Base-by-base conservation (phyloP, 1,140 invertebrate genomes). In the Calliphora vicina region DNA sequence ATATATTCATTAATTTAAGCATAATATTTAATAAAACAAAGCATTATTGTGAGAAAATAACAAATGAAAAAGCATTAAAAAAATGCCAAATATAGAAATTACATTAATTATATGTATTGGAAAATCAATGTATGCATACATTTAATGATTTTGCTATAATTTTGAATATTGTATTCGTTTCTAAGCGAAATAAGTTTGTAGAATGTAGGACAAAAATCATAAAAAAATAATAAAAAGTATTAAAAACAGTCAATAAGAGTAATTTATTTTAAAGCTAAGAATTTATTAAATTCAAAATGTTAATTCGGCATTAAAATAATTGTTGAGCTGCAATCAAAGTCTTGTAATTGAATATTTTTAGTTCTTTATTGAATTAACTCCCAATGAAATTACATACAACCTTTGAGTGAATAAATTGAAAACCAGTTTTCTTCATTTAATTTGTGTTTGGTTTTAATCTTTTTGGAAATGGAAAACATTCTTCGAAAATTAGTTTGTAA, bases 11-110 rank as follows among this genome's bases (percentile, higher is more conserved):
- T 35, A 35, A 1, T 35, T 50, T 29, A 61, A 80, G 29, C 35
- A 35, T 17, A 26, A 80, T 17, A 4, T 26, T 26, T 50, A 27
- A 80, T 8, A 80, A 43, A 50, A 74, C 35, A 71, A 71, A 71
- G 29, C n/a, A 74, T 35, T 1, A 74, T 20, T 50, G 45, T 50
- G 45, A 50, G 45, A 15, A 71, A 35, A 8, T 1, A 45, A 45
- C 43, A 45, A 6, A 13, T 45, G 43, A 45, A 45, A 50, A 50
- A 50, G 45, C 45, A 50, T 74, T 74, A 35, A 35, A 42, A 35
- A 27, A 27, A 74, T 74, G 72, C 72, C 72, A 74, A 74, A 74
- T 74, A 74, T 74, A 74, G 72, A 74, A 74, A 50, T 35, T 74
- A 74, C 26, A 15, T 25, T 26, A 4, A 27, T 15, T 35, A 35